Conservation (phyloP, 2,113 vertebrate species). For the Sebastes fasciatus region DNA sequence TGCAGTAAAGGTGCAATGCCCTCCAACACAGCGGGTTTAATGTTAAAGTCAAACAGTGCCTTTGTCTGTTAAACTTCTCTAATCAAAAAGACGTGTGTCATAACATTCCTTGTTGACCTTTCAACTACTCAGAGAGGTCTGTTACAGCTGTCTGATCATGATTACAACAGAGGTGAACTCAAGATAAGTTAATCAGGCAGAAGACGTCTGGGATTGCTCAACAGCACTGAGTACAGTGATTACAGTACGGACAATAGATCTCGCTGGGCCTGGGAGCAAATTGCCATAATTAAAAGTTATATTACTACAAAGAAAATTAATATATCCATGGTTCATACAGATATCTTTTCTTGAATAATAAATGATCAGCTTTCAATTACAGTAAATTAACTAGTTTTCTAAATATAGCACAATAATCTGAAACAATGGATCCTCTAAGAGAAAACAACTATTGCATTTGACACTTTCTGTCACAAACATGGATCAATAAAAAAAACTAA, state of each 20-base stretch:
- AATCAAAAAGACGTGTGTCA: background rate
- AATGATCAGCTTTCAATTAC: too few species aligned
- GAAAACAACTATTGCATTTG: too few species aligned
- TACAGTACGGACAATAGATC: constrained; percentile 13
- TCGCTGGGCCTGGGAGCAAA: background rate
- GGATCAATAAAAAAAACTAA: too few species aligned
- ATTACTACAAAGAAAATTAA: background rate
- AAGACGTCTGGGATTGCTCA: constrained; percentile 45
- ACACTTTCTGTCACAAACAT: too few species aligned
- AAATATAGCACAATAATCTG: too few species aligned
- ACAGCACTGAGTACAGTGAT: constrained; percentile 9
- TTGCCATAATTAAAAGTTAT: background rate
- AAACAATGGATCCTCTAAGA: too few species aligned
- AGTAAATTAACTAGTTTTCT: too few species aligned
- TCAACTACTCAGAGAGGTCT: constrained; percentile 39
- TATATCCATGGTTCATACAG: too few species aligned
- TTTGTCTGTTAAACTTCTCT: background rate
- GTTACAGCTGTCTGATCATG: constrained; percentile 36
- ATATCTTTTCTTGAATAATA: too few species aligned
- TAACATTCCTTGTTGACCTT: constrained; percentile 48
- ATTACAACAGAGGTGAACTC: constrained; percentile 55
- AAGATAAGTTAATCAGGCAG: constrained; percentile 70
- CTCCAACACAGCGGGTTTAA: background rate
- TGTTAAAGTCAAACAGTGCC: background rate
- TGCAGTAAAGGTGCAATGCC: background rate